Conservation (phyloP, 2,888 invertebrate species). For the Cheiracanthium punctorium region DNA sequence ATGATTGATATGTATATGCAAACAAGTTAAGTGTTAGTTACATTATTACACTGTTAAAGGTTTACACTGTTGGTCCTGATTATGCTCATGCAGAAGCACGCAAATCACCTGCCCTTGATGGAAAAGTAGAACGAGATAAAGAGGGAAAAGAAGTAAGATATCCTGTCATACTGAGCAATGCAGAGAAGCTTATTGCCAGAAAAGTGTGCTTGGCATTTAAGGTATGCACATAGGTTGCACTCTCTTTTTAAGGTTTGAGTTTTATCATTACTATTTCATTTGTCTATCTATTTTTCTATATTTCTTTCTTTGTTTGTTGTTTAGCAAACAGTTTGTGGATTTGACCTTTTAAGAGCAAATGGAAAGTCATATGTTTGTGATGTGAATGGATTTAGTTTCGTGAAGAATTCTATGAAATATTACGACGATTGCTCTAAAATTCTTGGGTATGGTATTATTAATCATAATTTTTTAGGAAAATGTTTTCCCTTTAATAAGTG, state of each 20-base stretch:
- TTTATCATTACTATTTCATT: neutral
- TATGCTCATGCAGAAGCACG: constrained; percentile 99
- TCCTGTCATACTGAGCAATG: constrained; percentile 97
- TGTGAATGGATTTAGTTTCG: constrained; percentile 99
- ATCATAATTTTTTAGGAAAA: too few relatives aligned
- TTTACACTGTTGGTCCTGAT: constrained; percentile 99
- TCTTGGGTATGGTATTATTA: too few relatives aligned
- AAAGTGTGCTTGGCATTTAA: constrained; percentile 97
- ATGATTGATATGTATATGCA: too few relatives aligned
- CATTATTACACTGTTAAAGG: constrained; percentile 79
- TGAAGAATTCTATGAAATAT: constrained; percentile 99
- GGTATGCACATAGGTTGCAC: constrained; percentile 36
- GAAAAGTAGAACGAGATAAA: constrained; percentile 97
- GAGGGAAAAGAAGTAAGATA: constrained; percentile 98
- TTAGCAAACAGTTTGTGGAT: constrained; percentile 97
- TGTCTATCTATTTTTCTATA: neutral
- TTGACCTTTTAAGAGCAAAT: constrained; percentile 96
- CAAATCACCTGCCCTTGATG: constrained; percentile 98
- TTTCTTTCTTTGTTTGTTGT: constrained; percentile 63
- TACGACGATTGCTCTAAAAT: constrained; percentile 99
- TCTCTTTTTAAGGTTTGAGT: neutral
- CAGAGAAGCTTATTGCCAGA: constrained; percentile 97
- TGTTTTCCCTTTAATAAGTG: too few relatives aligned
- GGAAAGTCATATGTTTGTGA: constrained; percentile 99
- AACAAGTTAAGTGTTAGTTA: neutral